Evolutionary conservation across 2,113 vertebrate species (phyloP).

Genomic region (Aramus guarauna): DNA sequence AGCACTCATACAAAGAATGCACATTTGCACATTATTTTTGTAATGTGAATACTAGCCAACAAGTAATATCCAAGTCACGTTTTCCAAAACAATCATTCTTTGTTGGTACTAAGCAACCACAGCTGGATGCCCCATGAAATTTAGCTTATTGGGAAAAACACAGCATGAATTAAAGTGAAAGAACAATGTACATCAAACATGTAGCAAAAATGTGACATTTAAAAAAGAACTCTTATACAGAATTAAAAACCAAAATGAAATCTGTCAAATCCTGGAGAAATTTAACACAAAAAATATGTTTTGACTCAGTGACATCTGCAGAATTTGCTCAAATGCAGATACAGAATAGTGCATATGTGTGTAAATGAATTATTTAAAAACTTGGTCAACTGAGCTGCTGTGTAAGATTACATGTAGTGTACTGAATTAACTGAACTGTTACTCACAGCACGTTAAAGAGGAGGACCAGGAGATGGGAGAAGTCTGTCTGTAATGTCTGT

Average conservation of each 20-base stretch:
- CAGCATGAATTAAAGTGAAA: conserved; percentile 53
- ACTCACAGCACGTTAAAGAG: neutral
- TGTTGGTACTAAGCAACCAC: conserved; percentile 44
- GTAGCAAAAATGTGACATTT: conserved; percentile 36
- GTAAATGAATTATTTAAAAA: neutral
- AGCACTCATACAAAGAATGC: neutral
- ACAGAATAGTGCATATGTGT: neutral
- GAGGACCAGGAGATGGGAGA: neutral
- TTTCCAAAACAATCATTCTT: conserved; percentile 42
- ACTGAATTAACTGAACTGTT: neutral
- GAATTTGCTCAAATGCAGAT: neutral
- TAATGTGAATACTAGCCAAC: neutral
- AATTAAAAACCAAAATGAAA: neutral
- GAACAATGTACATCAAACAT: conserved; percentile 36
- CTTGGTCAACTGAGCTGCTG: neutral
- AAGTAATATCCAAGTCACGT: conserved; percentile 25
- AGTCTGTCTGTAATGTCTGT: neutral
- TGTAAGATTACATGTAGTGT: neutral
- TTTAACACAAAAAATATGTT: neutral
- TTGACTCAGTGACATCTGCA: neutral
- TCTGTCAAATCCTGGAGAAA: neutral
- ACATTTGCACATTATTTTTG: neutral
- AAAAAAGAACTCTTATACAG: neutral
- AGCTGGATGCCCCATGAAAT: conserved; percentile 62
- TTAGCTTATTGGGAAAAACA: conserved; percentile 60